Evolutionary conservation across 2,797 vertebrate species (phyloP).

Genomic region (Alfaro cultratus): DNA sequence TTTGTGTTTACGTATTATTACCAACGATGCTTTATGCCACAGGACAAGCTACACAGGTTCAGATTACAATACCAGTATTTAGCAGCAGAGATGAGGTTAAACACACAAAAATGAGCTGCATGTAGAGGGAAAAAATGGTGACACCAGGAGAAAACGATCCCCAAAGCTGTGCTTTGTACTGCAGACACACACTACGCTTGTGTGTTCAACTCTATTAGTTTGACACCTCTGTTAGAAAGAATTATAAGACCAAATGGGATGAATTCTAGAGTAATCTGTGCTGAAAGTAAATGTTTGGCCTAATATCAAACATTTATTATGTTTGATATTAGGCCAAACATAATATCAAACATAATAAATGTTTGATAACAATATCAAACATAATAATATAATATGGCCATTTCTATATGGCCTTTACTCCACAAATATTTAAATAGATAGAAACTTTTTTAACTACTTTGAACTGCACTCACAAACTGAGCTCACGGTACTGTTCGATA

Average conservation of each 20-base stretch:
- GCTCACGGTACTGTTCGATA: too few species aligned
- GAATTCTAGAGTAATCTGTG: neutral
- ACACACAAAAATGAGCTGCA: neutral
- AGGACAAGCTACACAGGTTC: neutral
- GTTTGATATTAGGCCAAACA: too few species aligned
- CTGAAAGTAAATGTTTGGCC: neutral
- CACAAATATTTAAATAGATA: too few species aligned
- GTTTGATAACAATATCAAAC: neutral
- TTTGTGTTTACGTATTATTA: neutral
- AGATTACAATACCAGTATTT: neutral
- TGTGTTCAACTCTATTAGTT: slow-evolving; percentile 38
- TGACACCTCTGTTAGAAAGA: neutral
- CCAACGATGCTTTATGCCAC: neutral
- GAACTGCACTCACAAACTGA: too few species aligned
- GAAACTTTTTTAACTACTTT: too few species aligned
- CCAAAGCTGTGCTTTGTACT: slow-evolving; percentile 43
- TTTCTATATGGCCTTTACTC: too few species aligned
- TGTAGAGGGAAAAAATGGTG: slow-evolving; percentile 26
- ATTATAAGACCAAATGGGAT: neutral
- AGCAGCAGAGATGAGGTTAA: slow-evolving; percentile 3
- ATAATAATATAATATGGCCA: too few species aligned
- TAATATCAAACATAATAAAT: neutral
- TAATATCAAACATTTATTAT: neutral
- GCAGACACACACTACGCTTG: slow-evolving; percentile 47
- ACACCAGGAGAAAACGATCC: slow-evolving; percentile 64